Evolutionary conservation across 1,140 invertebrate species (phyloP).

Genomic region (Panagrolaimus sp.): DNA sequence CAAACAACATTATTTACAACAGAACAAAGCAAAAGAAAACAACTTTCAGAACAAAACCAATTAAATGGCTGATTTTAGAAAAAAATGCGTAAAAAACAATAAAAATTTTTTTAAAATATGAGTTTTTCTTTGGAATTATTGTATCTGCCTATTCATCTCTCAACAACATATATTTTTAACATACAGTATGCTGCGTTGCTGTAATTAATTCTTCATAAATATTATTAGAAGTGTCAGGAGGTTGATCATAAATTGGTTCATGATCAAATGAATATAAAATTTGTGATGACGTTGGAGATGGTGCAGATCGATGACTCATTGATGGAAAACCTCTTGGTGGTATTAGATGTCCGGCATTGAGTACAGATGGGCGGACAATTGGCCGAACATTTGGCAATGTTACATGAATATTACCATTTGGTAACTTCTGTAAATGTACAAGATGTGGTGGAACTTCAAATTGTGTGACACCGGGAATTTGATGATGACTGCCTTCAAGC

Average conservation of each 20-base stretch:
- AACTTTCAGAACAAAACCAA: too few relatives aligned
- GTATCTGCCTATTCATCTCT: too few relatives aligned
- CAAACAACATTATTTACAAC: too few relatives aligned
- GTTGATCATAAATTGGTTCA: slow-evolving; percentile 41
- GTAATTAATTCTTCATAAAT: slow-evolving; percentile 11
- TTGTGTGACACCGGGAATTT: slow-evolving; percentile 23
- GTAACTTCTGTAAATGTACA: slow-evolving; percentile 35
- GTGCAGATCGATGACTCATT: not conserved
- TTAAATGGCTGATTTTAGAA: too few relatives aligned
- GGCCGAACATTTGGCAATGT: slow-evolving; percentile 30
- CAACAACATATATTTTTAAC: too few relatives aligned
- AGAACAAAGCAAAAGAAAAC: too few relatives aligned
- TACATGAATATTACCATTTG: slow-evolving; percentile 42
- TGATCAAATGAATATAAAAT: slow-evolving; percentile 43
- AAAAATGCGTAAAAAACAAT: too few relatives aligned
- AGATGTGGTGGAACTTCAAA: slow-evolving; percentile 39
- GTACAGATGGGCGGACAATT: slow-evolving; percentile 24
- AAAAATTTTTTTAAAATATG: too few relatives aligned
- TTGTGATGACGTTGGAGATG: slow-evolving; percentile 34
- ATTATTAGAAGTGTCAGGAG: slow-evolving; percentile 23
- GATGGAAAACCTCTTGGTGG: not conserved
- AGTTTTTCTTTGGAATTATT: too few relatives aligned
- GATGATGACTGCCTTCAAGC: not conserved
- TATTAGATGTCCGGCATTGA: not conserved
- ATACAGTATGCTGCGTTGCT: too few relatives aligned